Base-by-base conservation (phyloP, 2,113 vertebrate species). In the Argyrosomus japonicus region DNA sequence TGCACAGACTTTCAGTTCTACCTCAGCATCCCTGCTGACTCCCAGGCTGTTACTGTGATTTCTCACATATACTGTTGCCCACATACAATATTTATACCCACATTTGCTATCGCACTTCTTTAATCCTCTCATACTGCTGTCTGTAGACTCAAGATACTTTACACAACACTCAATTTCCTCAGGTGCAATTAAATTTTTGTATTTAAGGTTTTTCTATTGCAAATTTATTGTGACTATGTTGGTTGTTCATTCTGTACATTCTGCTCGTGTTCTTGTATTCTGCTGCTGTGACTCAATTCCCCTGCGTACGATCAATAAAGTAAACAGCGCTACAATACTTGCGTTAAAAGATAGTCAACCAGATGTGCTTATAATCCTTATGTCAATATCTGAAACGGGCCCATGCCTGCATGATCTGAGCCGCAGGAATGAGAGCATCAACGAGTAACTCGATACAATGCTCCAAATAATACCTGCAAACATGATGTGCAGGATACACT, bases 1-100 rank as follows among this genome's bases (percentile, higher is more conserved):
- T 4, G 27, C 53, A 6, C 4, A 2, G 19, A 32, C 7, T n/a
- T 83, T 88, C 1, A n/a, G 90, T 90, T 92, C 92, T 85, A 13
- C 9, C 23, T 51, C 48, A 53, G 36, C 47, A 10, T 48, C 14
- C 48, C 5, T 0, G 11, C 56, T 21, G 13, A 13, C 27, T 71
- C 53, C 21, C 51, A 57, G 53, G 53, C 32, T 71, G 32, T 71
- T 25, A 40, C 50, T 70, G 7, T 21, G 74, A 43, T 36, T 69
- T 54, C 50, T 54, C 50, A 54, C 68, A n/a, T 23, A 32, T 15
- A 32, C 18, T 15, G 29, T 14, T n/a, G 48, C 67, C 48, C 27
- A 69, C 67, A 69, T 54, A 54, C 50, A 69, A 36, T 23, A 54
- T 69, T 54, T 40, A 69, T 69, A 54, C 29, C 19, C 50, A 40